A percentile compares a stretch with the other conserved stretches of the same genome.
Evolutionary conservation across 2,888 invertebrate species (phyloP).

Genomic region (Eurois occulta): DNA sequence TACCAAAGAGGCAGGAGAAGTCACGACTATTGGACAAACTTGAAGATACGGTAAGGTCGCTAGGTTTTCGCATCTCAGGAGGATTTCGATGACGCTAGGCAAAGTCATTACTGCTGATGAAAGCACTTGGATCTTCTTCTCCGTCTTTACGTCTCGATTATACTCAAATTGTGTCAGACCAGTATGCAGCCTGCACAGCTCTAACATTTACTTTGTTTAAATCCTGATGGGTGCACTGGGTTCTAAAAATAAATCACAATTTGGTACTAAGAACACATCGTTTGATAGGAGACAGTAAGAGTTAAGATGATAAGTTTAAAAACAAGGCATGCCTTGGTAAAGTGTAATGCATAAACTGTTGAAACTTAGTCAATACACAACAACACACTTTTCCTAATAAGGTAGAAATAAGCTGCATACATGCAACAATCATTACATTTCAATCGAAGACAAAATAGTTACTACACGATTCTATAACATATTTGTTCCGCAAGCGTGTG

Average conservation of each 20-base stretch:
- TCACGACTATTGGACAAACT: background rate
- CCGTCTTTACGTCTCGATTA: background rate
- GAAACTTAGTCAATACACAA: background rate
- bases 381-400: background rate
- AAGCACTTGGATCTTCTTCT: background rate
- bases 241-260: background rate
- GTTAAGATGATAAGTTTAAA: background rate
- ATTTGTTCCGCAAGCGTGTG: conserved; percentile 31
- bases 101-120: background rate
- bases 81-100: background rate
- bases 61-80: background rate
- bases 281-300: background rate
- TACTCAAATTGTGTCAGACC: background rate
- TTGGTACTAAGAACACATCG: background rate
- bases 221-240: background rate
- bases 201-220: background rate
- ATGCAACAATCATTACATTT: background rate
- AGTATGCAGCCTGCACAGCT: background rate
- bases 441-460: background rate
- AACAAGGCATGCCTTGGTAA: background rate
- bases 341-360: background rate
- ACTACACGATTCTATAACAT: background rate
- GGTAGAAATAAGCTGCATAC: background rate
- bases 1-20: background rate
- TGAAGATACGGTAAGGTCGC: background rate